These are phyloP conservation scores for Drosophila hamatofila DNA, from an alignment of 2,888 invertebrate genomes.

Conservation along the genomic window DNA sequence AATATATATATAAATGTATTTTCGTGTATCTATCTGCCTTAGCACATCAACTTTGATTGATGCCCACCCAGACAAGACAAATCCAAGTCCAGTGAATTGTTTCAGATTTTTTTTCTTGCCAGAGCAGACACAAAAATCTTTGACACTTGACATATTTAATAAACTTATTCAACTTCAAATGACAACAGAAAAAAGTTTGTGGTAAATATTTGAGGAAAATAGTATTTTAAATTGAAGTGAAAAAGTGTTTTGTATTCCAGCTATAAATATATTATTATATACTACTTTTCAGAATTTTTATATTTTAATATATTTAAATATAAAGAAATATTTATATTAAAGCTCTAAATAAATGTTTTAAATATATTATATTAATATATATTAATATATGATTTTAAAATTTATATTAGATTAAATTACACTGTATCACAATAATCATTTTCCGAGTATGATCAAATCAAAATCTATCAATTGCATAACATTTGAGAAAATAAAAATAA, in stretches of 20 bases:
- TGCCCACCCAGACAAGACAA: background rate
- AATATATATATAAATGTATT: background rate
- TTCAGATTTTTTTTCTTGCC: background rate
- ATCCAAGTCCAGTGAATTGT: background rate
- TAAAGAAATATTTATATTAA: background rate
- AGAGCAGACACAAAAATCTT: background rate
- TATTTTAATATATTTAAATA: no score
- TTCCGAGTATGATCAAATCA: no score
- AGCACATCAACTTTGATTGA: conserved; percentile 6
- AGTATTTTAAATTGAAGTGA: background rate
- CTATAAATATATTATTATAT: no score
- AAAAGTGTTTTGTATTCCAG: background rate
- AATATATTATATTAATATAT: background rate
- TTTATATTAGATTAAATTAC: no score
- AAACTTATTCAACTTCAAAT: background rate
- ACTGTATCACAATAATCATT: no score
- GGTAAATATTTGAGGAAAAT: background rate
- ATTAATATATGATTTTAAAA: no score
- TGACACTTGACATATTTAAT: conserved; percentile 3
- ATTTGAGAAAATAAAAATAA: no score
- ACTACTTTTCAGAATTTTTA: no score
- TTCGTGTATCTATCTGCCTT: background rate
- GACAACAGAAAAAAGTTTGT: no score
- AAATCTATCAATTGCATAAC: no score
- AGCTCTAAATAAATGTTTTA: background rate